A percentile compares a stretch with the other conserved stretches of the same genome.
phyloP scores from a whole-genome alignment of 1,140 invertebrate species.

The Caenorhabditis brenneri region DNA sequence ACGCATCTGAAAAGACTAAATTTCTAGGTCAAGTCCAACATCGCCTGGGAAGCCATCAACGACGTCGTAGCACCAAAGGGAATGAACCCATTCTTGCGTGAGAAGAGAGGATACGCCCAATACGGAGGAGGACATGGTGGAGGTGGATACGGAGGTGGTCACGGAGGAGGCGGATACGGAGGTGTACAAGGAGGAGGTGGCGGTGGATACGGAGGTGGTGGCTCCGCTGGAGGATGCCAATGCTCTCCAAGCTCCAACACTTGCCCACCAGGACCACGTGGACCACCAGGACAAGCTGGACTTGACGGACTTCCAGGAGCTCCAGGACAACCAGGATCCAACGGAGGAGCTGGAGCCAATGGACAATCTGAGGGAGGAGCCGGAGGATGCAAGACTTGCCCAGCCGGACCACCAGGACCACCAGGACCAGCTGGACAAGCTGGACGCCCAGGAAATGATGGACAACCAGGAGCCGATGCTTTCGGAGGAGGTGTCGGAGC shows the following conservation, averaged over 20 bases:
- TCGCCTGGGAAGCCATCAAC: conserved; percentile 14
- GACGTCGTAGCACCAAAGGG: conserved; percentile 16
- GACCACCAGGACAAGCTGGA: conserved; percentile 39
- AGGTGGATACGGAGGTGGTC: background rate
- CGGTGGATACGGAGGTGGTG: conserved; percentile 16
- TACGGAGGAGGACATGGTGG: conserved; percentile 26
- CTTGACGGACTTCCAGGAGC: conserved; percentile 24
- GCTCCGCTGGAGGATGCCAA: conserved; percentile 1
- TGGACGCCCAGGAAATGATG: conserved; percentile 42
- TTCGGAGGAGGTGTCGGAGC: conserved; percentile 31
- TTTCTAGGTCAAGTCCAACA: conserved; percentile 18
- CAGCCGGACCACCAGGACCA: conserved; percentile 54
- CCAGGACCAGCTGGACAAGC: conserved; percentile 53
- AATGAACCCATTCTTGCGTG: background rate
- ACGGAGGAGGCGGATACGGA: background rate
- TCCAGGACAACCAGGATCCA: conserved; percentile 20
- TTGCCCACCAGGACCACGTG: conserved; percentile 40
- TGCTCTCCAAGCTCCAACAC: conserved; percentile 39
- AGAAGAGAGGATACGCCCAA: conserved; percentile 34
- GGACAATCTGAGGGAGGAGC: background rate
- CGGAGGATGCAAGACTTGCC: conserved; percentile 50
- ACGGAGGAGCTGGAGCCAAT: conserved; percentile 22
- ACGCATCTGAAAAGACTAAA: background rate
- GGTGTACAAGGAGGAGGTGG: background rate
- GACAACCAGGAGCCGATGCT: conserved; percentile 22